Conservation (phyloP, 2,797 vertebrate species). For the Gymnodraco acuticeps region DNA sequence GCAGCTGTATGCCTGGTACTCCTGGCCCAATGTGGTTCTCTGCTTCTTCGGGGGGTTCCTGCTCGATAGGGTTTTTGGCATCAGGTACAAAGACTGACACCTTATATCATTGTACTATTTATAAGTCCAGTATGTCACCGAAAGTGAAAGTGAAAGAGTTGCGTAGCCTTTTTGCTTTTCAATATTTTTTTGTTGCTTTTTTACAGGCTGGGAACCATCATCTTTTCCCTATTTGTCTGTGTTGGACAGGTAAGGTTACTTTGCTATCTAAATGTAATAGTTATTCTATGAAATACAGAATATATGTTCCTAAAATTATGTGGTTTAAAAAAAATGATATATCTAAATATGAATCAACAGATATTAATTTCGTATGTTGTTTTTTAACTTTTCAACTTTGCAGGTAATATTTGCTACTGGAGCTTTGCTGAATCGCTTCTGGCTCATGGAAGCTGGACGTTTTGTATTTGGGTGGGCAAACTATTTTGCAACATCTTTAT, state of each 20-base stretch:
- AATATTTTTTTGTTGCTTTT: not conserved
- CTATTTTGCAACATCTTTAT: not conserved
- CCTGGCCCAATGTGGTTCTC: constrained; percentile 98
- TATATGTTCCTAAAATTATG: too few species aligned
- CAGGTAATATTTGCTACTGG: constrained; percentile 94
- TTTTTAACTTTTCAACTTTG: not conserved
- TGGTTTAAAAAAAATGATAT: not conserved
- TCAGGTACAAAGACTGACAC: constrained; percentile 83
- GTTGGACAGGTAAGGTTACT: constrained; percentile 89
- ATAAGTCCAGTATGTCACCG: not conserved
- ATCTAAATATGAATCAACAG: not conserved
- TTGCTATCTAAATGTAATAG: not conserved
- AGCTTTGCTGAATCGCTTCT: constrained; percentile 88
- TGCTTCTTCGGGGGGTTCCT: constrained; percentile 98
- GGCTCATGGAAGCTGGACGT: constrained; percentile 94
- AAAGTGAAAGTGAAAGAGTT: constrained; percentile 27
- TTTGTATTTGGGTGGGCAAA: constrained; percentile 95
- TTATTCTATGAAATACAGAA: not conserved
- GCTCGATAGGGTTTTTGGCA: constrained; percentile 95
- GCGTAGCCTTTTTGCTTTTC: not conserved
- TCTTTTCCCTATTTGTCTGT: constrained; percentile 94
- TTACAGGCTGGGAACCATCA: constrained; percentile 91
- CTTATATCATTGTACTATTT: not conserved
- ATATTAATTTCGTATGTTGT: not conserved
- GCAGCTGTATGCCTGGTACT: constrained; percentile 98